Evolutionary conservation across 2,888 invertebrate genomes (phyloP), one percentile per base, ranked within the genome.

Genomic region (Abrostola triplasia): DNA sequence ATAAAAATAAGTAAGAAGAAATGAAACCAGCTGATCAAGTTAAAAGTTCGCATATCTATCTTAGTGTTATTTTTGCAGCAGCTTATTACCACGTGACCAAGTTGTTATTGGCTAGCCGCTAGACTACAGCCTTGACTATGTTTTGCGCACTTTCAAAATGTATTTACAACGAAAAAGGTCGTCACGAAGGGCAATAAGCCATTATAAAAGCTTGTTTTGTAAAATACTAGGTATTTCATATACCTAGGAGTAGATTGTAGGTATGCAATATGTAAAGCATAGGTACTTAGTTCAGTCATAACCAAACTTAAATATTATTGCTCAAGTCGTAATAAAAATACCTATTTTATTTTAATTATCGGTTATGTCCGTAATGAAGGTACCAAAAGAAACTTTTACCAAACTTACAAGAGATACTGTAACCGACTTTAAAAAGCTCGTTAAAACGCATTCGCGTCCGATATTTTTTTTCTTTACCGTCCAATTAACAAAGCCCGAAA

Each of bases 401-500:
- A 64, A 64, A 64, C 12, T 48, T 66, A 59, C 63, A 64, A 52
- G 54, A 64, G 54, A 61, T 70, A 68, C 61, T 53, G 58, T 36
- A 53, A 58, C 38, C 0, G 47, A 51, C n/a, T 59, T 51, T 59
- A 70, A 67, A 73, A 71, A 59, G 40, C 58, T 75, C 70, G 78
- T 77, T 76, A 77, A 76, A 83, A 79, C 70, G 76, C 70, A 80
- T 70, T 77, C 79, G 78, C 70, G 79, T 78, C 40, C 60, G 59
- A 73, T 74, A 76, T 77, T 70, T 73, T 78, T 44, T 77, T 76
- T 76, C 69, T 74, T 79, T 76, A 77, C 74, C 73, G 67, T 67
- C 85, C 84, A 87, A 88, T 87, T 88, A 87, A 84, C 79, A 76
- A 81, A 76, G 69, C 79, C 80, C 81, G 76, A 84, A 88, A 88